Base-by-base conservation (phyloP, 2,113 vertebrate species). In the Dermatemys mawii region DNA sequence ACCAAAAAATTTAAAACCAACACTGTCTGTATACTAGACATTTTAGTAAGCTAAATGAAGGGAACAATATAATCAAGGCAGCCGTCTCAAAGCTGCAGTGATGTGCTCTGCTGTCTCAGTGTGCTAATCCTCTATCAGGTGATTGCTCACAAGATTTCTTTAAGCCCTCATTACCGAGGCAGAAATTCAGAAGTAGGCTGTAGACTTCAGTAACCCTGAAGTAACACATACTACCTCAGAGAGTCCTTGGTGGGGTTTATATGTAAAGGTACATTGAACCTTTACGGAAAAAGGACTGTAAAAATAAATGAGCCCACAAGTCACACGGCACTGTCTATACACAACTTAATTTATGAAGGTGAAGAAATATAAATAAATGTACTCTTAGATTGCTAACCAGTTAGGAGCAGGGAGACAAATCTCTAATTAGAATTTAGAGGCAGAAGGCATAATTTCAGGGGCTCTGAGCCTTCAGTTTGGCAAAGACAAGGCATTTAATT, bases 121-220 rank as follows among this genome's bases (percentile, higher is more conserved):
- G 63, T 44, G 94, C 96, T 98, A 98, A 99, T 98, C 98, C 97
- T 78, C 94, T 67, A 55, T 98, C 98, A 98, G 98, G 98, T 98
- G 99, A 98, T 96, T 97, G 91, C 97, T 99, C 98, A 98, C 98
- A 98, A 98, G 98, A 96, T 97, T 93, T 92, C 92, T 83, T 84
- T 96, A 96, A 97, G 93, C 90, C 67, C 95, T 95, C 87, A 84
- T 90, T 82, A 96, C 90, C 35, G 92, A 97, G 95, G 96, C 82
- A 89, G 76, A 85, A 90, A 85, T 27, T 73, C 86, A 75, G 54
- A 95, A 96, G 90, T 32, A 93, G 96, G 94, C 93, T 81, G 86
- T 35, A 91, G 70, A 67, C 90, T 96, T n/a, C 51, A 83, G 84
- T 97, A 97, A 98, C 97, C 86, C 95, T 92, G 94, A 96, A 96